Evolutionary conservation across 2,888 invertebrate species (phyloP).

Genomic region (Drosophila helvetica): DNA sequence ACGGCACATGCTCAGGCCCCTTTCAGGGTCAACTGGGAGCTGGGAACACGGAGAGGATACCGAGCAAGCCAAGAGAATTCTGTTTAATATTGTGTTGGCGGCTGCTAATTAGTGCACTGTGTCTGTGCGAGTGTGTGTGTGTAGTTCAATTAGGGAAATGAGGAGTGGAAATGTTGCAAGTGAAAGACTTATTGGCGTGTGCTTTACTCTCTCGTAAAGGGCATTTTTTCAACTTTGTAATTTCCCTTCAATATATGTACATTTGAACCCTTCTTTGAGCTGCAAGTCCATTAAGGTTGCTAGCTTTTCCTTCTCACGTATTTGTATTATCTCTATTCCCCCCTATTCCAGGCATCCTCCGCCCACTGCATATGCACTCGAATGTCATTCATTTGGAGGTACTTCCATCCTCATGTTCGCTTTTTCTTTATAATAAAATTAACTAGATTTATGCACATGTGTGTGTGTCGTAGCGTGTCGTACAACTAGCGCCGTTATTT

Average conservation of each 20-base stretch:
- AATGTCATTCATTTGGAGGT: background rate
- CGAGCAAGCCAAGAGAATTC: background rate
- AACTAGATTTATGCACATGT: conserved; percentile 12
- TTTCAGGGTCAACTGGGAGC: background rate
- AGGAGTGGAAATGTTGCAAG: background rate
- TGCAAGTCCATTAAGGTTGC: background rate
- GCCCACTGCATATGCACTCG: background rate
- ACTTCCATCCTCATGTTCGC: conserved; percentile 1
- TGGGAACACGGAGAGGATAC: background rate
- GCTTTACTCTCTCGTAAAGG: background rate
- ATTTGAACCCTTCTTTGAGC: background rate
- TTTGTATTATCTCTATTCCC: background rate
- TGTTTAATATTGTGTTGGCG: background rate
- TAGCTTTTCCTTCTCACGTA: background rate
- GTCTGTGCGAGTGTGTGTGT: background rate
- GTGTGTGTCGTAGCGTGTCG: conserved; percentile 14
- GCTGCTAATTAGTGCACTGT: background rate
- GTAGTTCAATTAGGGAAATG: background rate
- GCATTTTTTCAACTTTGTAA: background rate
- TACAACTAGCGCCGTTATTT: conserved; percentile 42
- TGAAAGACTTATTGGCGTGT: too few species aligned
- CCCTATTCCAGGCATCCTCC: background rate
- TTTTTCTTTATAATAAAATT: conserved; percentile 22
- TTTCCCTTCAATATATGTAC: background rate
- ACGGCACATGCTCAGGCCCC: background rate